phyloP scores from a whole-genome alignment of 2,888 invertebrate genomes.

The Philaethria dido region DNA sequence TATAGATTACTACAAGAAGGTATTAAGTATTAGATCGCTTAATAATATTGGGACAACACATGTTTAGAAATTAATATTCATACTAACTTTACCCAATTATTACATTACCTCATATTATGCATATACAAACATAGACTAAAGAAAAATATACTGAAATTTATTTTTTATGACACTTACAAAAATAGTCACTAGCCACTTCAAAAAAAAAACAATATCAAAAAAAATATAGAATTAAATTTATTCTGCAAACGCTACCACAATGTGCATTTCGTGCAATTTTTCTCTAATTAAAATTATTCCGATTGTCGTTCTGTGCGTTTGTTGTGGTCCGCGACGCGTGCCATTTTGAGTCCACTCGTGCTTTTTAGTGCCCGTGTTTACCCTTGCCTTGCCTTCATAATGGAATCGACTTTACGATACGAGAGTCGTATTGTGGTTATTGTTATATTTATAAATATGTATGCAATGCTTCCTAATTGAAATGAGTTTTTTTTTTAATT shows the following conservation, averaged over 20 bases:
- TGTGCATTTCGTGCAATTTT: conserved; percentile 78
- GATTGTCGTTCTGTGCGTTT: conserved; percentile 81
- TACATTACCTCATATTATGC: no score
- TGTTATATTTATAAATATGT: conserved; percentile 23
- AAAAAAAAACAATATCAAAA: neutral
- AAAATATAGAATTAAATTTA: no score
- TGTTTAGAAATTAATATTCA: no score
- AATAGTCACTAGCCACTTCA: neutral
- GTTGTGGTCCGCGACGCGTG: conserved; percentile 80
- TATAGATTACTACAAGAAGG: no score
- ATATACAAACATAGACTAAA: no score
- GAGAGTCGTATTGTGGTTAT: conserved; percentile 34
- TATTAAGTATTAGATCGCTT: no score
- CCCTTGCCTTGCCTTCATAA: conserved; percentile 69
- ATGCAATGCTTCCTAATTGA: conserved; percentile 6
- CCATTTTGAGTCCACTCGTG: conserved; percentile 74
- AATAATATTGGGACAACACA: no score
- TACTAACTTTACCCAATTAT: no score
- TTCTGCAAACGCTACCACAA: conserved; percentile 55
- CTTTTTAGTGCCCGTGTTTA: conserved; percentile 81
- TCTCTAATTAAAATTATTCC: conserved; percentile 83
- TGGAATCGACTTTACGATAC: conserved; percentile 58
- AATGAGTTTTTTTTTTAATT: neutral
- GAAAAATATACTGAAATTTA: no score
- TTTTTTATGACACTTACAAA: no score